Percentiles rank a stretch among this genome's conserved stretches.
Evolutionary conservation across 2,113 vertebrate genomes (phyloP).

Genomic region (Marmota monax): DNA sequence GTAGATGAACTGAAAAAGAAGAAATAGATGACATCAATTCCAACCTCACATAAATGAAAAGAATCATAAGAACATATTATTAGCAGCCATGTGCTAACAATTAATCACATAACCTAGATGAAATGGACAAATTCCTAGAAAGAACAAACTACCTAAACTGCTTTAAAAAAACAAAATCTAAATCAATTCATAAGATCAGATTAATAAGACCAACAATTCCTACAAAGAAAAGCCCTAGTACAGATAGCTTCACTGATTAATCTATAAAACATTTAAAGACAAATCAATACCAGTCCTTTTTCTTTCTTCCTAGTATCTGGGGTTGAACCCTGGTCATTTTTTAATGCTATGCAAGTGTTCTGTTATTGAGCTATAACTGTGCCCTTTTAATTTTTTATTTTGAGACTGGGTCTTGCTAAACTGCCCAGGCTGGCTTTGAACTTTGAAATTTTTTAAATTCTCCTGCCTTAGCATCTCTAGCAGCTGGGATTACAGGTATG

Average conservation of each 20-base stretch:
- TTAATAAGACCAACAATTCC: slow-evolving; percentile 18
- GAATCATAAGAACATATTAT: not conserved
- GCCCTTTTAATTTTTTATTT: no score
- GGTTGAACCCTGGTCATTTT: not conserved
- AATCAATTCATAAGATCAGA: not conserved
- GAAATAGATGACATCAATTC: not conserved
- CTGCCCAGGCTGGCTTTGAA: no score
- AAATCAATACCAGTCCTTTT: not conserved
- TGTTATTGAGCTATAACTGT: no score
- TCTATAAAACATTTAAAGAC: slow-evolving; percentile 37
- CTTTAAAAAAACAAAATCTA: slow-evolving; percentile 35
- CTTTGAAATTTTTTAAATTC: no score
- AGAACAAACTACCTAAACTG: not conserved
- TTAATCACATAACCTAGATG: not conserved
- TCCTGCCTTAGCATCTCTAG: no score
- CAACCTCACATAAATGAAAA: slow-evolving; percentile 17
- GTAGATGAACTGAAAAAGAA: not conserved
- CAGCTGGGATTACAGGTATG: no score
- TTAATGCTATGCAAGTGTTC: no score
- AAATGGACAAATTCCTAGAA: slow-evolving; percentile 49
- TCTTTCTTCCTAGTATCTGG: not conserved
- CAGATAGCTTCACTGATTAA: not conserved
- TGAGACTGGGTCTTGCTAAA: no score
- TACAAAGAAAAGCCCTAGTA: not conserved
- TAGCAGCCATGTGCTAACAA: not conserved